A percentile compares a stretch with the other conserved stretches of the same genome.
These are phyloP conservation scores for Phortica magna DNA, from an alignment of 2,888 invertebrate genomes.

Conservation along the genomic window DNA sequence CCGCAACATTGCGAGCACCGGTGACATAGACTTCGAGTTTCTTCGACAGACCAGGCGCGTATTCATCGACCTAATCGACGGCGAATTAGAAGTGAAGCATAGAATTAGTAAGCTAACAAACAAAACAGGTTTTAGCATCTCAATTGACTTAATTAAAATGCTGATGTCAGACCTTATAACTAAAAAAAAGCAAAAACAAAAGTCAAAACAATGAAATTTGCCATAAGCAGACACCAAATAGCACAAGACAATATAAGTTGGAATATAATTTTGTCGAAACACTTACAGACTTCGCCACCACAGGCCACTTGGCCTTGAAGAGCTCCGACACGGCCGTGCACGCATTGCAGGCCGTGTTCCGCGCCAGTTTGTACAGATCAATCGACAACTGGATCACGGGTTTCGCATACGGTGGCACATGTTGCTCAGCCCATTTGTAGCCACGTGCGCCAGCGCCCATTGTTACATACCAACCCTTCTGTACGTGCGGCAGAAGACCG, in stretches of 20 bases:
- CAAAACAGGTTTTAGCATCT: neutral
- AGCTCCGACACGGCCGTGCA: slow-evolving; percentile 80
- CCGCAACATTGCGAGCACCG: slow-evolving; percentile 78
- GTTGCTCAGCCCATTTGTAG: slow-evolving; percentile 84
- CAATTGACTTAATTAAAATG: neutral
- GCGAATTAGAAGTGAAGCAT: slow-evolving; percentile 37
- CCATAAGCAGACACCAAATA: neutral
- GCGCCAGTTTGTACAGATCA: slow-evolving; percentile 80
- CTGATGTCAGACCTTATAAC: slow-evolving; percentile 42
- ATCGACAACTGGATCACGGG: slow-evolving; percentile 82
- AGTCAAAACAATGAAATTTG: no score
- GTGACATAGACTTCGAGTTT: slow-evolving; percentile 80
- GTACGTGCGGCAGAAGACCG: slow-evolving; percentile 83
- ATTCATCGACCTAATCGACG: slow-evolving; percentile 82
- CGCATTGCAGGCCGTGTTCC: slow-evolving; percentile 79
- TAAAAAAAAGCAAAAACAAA: neutral
- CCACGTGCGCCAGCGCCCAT: slow-evolving; percentile 82
- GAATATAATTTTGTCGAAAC: slow-evolving; percentile 63
- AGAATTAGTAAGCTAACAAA: neutral
- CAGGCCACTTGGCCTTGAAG: slow-evolving; percentile 80
- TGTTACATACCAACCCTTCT: slow-evolving; percentile 82
- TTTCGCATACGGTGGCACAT: slow-evolving; percentile 83
- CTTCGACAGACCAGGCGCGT: slow-evolving; percentile 85
- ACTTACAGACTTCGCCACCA: slow-evolving; percentile 80
- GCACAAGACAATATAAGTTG: neutral